These are phyloP conservation scores for Acleris sparsana DNA, from an alignment of 2,888 invertebrate species.

Conservation along the genomic window DNA sequence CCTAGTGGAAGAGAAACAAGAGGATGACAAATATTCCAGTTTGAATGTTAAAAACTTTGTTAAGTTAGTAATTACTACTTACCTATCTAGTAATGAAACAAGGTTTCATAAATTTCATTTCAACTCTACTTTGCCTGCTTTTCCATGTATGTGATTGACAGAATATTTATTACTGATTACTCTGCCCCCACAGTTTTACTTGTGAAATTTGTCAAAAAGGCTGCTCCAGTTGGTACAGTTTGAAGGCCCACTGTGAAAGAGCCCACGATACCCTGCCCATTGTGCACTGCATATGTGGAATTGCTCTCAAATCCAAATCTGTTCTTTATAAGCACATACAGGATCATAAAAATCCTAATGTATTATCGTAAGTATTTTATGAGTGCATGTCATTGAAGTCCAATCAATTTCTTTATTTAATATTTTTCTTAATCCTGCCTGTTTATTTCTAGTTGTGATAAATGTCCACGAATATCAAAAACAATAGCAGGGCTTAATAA, in stretches of 20 bases:
- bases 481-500: conserved; percentile 72
- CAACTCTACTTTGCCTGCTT: too few species aligned
- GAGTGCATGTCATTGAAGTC: neutral
- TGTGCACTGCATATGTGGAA: conserved; percentile 76
- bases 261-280: conserved; percentile 65
- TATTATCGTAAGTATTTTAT: conserved; percentile 68
- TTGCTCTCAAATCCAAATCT: conserved; percentile 76
- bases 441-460: conserved; percentile 71
- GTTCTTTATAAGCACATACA: conserved; percentile 80
- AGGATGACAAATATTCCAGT: conserved; percentile 56
- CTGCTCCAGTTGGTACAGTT: conserved; percentile 76
- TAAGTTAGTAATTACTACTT: conserved; percentile 55
- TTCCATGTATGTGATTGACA: too few species aligned
- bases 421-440: neutral
- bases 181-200: conserved; percentile 62
- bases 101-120: too few species aligned
- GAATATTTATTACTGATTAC: conserved; percentile 6
- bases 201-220: conserved; percentile 70
- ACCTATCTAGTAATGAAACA: neutral
- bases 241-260: conserved; percentile 67
- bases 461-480: conserved; percentile 80
- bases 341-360: conserved; percentile 78
- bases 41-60: conserved; percentile 71
- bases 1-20: conserved; percentile 50
- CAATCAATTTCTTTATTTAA: too few species aligned